Evolutionary conservation across 2,888 invertebrate species (phyloP).

Genomic region (Blera fallax): DNA sequence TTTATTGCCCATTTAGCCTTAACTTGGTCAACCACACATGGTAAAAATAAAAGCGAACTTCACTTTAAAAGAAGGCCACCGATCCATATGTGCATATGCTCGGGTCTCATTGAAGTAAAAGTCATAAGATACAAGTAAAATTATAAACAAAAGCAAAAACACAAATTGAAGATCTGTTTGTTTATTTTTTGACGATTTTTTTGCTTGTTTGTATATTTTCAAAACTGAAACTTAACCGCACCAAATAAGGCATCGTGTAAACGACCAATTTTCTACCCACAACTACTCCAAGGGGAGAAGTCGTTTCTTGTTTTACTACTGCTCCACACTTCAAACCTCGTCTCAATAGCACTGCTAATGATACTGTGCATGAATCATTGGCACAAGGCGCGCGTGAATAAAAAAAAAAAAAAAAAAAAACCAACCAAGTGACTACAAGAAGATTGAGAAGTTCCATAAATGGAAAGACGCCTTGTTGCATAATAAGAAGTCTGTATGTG

Average conservation of each 20-base stretch:
- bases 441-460: constrained; percentile 46
- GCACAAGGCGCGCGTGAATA: neutral
- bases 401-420: neutral
- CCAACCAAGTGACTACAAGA: neutral
- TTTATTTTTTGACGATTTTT: neutral
- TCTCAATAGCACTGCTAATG: constrained; percentile 27
- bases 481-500: constrained; percentile 32
- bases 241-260: constrained; percentile 61
- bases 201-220: neutral
- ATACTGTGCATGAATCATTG: constrained; percentile 55
- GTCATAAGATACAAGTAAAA: neutral
- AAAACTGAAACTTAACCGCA: constrained; percentile 32
- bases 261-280: constrained; percentile 69
- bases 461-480: constrained; percentile 52
- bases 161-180: constrained; percentile 33
- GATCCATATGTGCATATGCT: constrained; percentile 7
- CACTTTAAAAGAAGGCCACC: constrained; percentile 38
- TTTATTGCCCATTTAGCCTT: constrained; percentile 22
- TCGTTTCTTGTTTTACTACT: constrained; percentile 36
- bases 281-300: constrained; percentile 24
- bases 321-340: constrained; percentile 32
- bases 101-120: constrained; percentile 27
- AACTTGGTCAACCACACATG: constrained; percentile 21
- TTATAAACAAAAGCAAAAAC: neutral
- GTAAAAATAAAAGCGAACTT: constrained; percentile 38